Conservation (phyloP, 2,113 vertebrate genomes). For the Gnathochromis pfefferi region DNA sequence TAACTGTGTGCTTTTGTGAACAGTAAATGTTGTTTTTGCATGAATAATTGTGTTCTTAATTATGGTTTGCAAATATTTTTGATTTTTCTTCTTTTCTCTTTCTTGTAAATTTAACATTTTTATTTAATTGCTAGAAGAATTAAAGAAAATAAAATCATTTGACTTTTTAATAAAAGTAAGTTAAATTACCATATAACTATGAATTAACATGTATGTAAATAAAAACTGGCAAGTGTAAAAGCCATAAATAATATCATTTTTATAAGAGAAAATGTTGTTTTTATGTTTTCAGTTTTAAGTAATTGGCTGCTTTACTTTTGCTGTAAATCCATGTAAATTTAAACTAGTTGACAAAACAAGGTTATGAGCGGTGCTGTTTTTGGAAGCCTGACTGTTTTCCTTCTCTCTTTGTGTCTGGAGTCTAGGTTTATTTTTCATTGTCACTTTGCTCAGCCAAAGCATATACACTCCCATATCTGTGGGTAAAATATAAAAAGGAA, state of each 20-base stretch:
- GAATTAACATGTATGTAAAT: neutral
- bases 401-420: neutral
- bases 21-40: neutral
- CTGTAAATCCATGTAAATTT: neutral
- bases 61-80: neutral
- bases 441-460: constrained; percentile 9
- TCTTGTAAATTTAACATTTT: neutral
- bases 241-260: accelerated
- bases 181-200: neutral
- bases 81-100: neutral
- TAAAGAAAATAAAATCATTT: neutral
- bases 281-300: neutral
- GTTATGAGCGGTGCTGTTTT: neutral
- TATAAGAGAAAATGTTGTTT: neutral
- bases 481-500: neutral
- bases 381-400: neutral
- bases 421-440: neutral
- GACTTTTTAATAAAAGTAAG: neutral
- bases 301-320: neutral
- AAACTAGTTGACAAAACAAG: neutral
- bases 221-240: neutral
- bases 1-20: neutral
- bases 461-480: neutral
- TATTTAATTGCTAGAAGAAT: neutral
- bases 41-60: neutral